phyloP scores from a whole-genome alignment of 2,113 vertebrate genomes.

The Myrmecobius fasciatus region DNA sequence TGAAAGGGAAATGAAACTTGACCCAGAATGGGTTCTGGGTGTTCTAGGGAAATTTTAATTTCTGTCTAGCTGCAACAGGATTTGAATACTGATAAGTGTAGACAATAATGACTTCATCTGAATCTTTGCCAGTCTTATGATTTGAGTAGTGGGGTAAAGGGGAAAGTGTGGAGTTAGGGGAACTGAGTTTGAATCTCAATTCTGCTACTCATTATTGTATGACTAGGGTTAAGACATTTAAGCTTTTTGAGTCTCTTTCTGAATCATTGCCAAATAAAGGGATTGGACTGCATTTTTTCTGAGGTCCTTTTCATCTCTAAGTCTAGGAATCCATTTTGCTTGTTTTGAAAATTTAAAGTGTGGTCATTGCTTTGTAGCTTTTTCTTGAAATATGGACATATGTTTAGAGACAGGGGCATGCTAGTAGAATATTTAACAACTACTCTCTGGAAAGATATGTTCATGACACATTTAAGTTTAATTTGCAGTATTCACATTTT shows the following conservation, averaged over 20 bases:
- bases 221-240: background rate
- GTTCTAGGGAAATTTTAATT: conserved; percentile 75
- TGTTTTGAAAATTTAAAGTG: conserved; percentile 71
- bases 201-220: background rate
- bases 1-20: conserved; percentile 73
- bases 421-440: background rate
- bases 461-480: background rate
- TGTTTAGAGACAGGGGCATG: conserved; percentile 36
- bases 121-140: conserved; percentile 70
- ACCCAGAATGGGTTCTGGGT: conserved; percentile 71
- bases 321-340: conserved; percentile 61
- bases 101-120: conserved; percentile 48
- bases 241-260: background rate
- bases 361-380: conserved; percentile 52
- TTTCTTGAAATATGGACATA: conserved; percentile 45
- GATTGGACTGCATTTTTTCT: background rate
- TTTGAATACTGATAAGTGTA: conserved; percentile 78
- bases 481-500: background rate
- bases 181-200: background rate
- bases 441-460: background rate
- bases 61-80: conserved; percentile 79
- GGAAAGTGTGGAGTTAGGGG: background rate
- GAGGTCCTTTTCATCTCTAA: background rate
- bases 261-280: background rate
- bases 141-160: conserved; percentile 65